A percentile compares a stretch with the other conserved stretches of the same genome.
Evolutionary conservation across 2,888 invertebrate species (phyloP).

Genomic region (Cephus nigrinus): DNA sequence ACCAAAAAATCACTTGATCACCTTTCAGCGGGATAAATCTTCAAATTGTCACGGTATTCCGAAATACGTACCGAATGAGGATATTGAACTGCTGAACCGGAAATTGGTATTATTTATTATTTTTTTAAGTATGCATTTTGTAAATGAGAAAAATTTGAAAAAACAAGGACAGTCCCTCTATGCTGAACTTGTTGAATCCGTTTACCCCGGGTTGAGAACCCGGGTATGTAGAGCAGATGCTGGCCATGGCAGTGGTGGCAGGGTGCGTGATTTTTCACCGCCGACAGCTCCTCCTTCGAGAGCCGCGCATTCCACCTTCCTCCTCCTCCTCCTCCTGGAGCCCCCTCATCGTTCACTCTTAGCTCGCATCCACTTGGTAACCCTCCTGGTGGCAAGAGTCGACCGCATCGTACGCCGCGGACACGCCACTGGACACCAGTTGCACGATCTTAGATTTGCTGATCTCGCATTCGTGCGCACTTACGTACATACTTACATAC

Average conservation of each 20-base stretch:
- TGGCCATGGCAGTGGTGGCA: constrained; percentile 50
- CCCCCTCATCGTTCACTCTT: constrained; percentile 31
- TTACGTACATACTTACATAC: not conserved
- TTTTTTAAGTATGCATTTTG: not conserved
- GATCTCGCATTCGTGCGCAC: constrained; percentile 34
- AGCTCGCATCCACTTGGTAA: constrained; percentile 33
- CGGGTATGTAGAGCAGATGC: constrained; percentile 61
- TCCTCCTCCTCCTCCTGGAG: constrained; percentile 27
- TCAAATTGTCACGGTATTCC: not conserved
- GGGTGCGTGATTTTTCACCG: constrained; percentile 62
- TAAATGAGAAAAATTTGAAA: not conserved
- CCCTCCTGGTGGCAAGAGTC: constrained; percentile 27
- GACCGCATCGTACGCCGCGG: constrained; percentile 26
- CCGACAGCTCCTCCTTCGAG: constrained; percentile 60
- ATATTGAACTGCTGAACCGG: not conserved
- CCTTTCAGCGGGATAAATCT: not conserved
- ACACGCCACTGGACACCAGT: constrained; percentile 53
- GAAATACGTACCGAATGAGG: not conserved
- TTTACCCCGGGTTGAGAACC: constrained; percentile 51
- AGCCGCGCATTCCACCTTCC: constrained; percentile 54
- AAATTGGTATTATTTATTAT: not conserved
- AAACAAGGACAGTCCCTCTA: not conserved
- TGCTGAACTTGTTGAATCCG: not conserved
- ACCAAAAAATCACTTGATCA: not conserved
- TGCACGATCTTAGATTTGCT: constrained; percentile 55